A percentile compares a stretch with the other conserved stretches of the same genome.
Evolutionary conservation across 2,113 vertebrate genomes (phyloP).

Genomic region (Myrmophylax atrothorax): DNA sequence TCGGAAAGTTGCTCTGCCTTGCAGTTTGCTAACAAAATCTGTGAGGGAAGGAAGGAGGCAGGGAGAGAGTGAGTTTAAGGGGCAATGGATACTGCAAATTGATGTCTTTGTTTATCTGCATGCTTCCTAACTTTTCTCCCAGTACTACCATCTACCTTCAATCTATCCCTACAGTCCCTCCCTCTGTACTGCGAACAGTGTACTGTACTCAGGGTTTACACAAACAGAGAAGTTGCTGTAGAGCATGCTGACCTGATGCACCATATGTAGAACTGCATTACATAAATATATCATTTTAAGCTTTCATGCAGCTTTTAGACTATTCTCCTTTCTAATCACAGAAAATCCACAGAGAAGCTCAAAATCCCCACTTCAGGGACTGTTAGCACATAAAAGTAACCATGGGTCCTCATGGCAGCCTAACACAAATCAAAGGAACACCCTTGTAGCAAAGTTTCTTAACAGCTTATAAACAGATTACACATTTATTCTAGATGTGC

Average conservation of each 20-base stretch:
- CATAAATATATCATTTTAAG: conserved; percentile 24
- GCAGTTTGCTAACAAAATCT: neutral
- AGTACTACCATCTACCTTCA: neutral
- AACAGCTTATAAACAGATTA: neutral
- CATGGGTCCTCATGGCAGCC: neutral
- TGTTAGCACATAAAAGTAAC: neutral
- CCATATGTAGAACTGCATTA: neutral
- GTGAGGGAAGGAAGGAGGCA: neutral
- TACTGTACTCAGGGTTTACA: neutral
- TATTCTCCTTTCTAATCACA: conserved; percentile 40
- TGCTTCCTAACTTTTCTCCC: neutral
- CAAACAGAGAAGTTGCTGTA: neutral
- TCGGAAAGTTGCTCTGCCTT: neutral
- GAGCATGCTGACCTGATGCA: neutral
- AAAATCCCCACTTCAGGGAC: neutral
- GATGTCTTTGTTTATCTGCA: neutral
- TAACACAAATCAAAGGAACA: neutral
- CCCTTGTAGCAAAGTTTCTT: neutral
- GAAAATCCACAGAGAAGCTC: conserved; percentile 1
- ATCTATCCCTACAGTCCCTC: neutral
- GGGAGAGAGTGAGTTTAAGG: neutral
- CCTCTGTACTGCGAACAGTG: neutral
- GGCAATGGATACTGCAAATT: neutral
- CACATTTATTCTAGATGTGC: neutral
- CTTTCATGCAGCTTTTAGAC: conserved; percentile 7